phyloP scores from a whole-genome alignment of 2,797 vertebrate species.

The Clarias fuscus region DNA sequence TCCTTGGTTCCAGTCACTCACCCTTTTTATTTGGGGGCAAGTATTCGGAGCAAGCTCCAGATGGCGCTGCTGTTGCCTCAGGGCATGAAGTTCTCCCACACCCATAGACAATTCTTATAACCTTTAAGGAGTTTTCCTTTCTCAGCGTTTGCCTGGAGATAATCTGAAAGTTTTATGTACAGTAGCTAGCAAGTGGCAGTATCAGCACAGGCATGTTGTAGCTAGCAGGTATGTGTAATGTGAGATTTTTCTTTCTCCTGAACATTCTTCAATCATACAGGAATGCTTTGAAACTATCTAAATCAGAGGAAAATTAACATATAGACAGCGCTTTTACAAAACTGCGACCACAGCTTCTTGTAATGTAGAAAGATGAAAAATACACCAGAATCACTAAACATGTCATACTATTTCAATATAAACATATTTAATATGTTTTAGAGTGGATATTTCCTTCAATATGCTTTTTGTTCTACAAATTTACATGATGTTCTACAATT shows the following conservation, averaged over 20 bases:
- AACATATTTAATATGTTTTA: neutral
- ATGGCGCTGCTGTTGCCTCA: conserved; percentile 9
- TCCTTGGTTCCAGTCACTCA: neutral
- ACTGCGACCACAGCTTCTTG: neutral
- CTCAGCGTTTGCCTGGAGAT: neutral
- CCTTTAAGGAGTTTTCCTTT: neutral
- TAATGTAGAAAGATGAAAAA: no score
- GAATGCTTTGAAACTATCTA: neutral
- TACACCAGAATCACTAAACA: neutral
- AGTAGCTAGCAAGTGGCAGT: neutral
- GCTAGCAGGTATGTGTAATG: neutral
- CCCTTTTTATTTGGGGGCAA: conserved; percentile 1
- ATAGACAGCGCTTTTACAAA: neutral
- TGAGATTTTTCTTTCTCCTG: neutral
- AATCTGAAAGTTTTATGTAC: neutral
- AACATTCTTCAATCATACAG: neutral
- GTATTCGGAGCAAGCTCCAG: neutral
- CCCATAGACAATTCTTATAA: neutral
- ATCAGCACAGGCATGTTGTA: neutral
- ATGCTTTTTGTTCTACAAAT: neutral
- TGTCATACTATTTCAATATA: neutral
- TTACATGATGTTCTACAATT: no score
- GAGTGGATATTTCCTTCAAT: neutral
- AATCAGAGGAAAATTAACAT: neutral
- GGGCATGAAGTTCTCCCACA: conserved; percentile 7